Evolutionary conservation across 1,140 invertebrate genomes (phyloP).

Genomic region (Cotesia glomerata): DNA sequence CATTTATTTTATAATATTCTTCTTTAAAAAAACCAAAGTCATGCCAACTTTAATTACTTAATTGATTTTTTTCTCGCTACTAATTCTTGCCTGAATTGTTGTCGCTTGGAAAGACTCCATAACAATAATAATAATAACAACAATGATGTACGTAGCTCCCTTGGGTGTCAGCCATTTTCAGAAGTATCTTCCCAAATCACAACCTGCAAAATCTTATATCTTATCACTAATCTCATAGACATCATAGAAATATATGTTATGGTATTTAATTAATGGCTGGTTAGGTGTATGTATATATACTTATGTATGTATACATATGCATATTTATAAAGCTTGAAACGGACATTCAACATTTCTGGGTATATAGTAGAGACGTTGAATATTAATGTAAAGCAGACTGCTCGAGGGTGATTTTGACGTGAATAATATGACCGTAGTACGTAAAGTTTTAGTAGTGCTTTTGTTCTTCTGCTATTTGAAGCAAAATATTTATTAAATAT

Average conservation of each 20-base stretch:
- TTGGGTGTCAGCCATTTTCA: conserved; percentile 1
- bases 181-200: neutral
- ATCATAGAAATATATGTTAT: neutral
- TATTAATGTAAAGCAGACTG: conserved; percentile 10
- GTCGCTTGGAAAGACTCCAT: neutral
- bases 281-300: too few species aligned
- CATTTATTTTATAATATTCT: too few species aligned
- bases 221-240: neutral
- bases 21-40: neutral
- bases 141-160: too few species aligned
- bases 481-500: too few species aligned
- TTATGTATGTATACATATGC: too few species aligned
- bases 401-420: neutral
- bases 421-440: neutral
- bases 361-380: neutral
- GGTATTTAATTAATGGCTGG: neutral
- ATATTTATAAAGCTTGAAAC: neutral
- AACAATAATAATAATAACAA: neutral
- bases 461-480: too few species aligned
- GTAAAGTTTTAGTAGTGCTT: neutral
- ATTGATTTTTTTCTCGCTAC: neutral
- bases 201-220: conserved; percentile 3
- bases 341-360: conserved; percentile 5
- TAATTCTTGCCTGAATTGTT: conserved; percentile 11
- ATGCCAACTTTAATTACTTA: neutral